Base-by-base conservation (phyloP, 2,797 vertebrate genomes). In the Cuculus canorus region DNA sequence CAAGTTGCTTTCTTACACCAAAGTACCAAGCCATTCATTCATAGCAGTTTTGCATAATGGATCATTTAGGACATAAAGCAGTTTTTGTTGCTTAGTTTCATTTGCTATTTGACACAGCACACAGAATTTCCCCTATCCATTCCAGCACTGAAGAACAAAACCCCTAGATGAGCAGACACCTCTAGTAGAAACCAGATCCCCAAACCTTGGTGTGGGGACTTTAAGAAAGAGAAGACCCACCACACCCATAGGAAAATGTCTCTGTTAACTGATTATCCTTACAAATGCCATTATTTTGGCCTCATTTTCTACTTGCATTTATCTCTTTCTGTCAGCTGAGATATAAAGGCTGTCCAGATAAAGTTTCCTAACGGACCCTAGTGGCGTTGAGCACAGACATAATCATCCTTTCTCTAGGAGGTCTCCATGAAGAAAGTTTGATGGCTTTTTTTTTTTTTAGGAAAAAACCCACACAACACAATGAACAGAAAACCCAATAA, bases 1-100 rank as follows among this genome's bases (percentile, higher is more conserved):
- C 45, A 50, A 45, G 50, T 25, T 54, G 59, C 64, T 8, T 52
- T 48, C 68, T 66, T 27, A 37, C 50, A 28, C 18, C 48, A 76
- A 63, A 79, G 59, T n/a, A 59, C 11, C 39, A 47, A n/a, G 22
- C 30, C 16, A 35, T 19, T 47, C 27, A 1, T 21, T 72, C 0
- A 0, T 1, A 52, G 52, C 32, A 12, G 25, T 18, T 76, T 35
- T 53, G 13, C 5, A 3, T 3, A 48, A 39, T 16, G 13, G 37
- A 48, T 63, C 86, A 83, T 53, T 69, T 68, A 76, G 68, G 57
- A 47, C 28, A 23, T 16, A 43, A 52, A 69, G 25, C 22, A 56
- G 13, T 32, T 61, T 28, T 8, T 16, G 48, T 17, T 63, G 24
- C 39, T 78, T 14, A 19, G 43, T 22, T 52, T 70, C 25, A 19